A percentile compares a stretch with the other conserved stretches of the same genome.
phyloP scores from a whole-genome alignment of 2,797 vertebrate species.

The Neosalanx taihuensis region DNA sequence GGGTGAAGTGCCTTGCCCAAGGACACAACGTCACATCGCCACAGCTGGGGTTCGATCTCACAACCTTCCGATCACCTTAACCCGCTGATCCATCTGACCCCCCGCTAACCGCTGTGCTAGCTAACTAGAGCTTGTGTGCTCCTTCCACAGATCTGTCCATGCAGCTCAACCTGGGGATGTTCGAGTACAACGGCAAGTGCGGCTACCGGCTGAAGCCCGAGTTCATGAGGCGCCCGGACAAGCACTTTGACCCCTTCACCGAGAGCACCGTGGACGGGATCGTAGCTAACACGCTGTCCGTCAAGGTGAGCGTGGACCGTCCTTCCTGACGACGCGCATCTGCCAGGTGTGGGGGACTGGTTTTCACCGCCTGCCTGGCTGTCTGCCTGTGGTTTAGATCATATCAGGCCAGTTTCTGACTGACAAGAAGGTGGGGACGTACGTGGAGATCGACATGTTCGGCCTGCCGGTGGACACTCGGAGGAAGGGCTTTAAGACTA shows the following conservation, averaged over 20 bases:
- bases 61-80: too few relatives aligned
- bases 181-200: constrained; percentile 95
- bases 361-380: background rate
- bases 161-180: constrained; percentile 98
- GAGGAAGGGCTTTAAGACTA: constrained; percentile 95
- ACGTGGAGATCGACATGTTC: constrained; percentile 97
- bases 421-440: constrained; percentile 94
- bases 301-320: constrained; percentile 80
- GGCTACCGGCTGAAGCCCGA: constrained; percentile 95
- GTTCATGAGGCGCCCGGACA: constrained; percentile 96
- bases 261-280: constrained; percentile 97
- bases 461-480: constrained; percentile 95
- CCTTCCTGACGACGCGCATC: background rate
- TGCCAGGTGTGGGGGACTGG: background rate
- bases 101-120: too few relatives aligned
- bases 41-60: too few relatives aligned
- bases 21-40: too few relatives aligned
- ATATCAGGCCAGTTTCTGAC: constrained; percentile 98
- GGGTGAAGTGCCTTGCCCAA: too few relatives aligned
- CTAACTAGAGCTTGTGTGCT: background rate
- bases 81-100: too few relatives aligned
- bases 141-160: constrained; percentile 86
- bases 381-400: constrained; percentile 68
- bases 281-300: constrained; percentile 95
- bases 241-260: constrained; percentile 96